phyloP scores from a whole-genome alignment of 2,888 invertebrate species.

The Phytoseiulus persimilis region DNA sequence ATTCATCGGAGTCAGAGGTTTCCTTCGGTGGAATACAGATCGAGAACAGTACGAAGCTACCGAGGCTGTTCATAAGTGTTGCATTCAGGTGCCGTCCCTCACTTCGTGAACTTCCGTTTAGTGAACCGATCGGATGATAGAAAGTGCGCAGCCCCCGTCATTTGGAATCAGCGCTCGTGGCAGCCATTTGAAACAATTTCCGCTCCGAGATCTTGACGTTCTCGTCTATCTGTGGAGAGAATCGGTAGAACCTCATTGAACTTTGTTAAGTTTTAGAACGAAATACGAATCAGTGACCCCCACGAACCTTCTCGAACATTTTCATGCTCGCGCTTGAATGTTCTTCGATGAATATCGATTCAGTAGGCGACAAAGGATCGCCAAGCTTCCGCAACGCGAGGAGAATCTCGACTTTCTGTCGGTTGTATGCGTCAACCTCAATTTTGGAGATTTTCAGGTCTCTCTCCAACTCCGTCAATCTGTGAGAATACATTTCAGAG shows the following conservation, averaged over 20 bases:
- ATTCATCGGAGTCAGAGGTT: no score
- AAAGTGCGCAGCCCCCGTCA: background rate
- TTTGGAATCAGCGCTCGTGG: background rate
- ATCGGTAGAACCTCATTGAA: no score
- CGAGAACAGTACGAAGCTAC: no score
- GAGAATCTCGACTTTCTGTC: constrained; percentile 56
- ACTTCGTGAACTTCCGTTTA: background rate
- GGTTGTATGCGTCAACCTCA: constrained; percentile 52
- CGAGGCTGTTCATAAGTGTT: no score
- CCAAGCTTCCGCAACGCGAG: constrained; percentile 53
- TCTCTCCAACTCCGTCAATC: constrained; percentile 52
- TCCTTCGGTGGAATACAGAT: no score
- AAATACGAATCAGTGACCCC: background rate
- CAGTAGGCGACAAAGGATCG: constrained; percentile 50
- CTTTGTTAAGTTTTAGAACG: no score
- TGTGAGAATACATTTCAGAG: no score
- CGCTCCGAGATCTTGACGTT: constrained; percentile 15
- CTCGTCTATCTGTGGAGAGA: background rate
- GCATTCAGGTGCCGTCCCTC: no score
- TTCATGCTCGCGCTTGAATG: constrained; percentile 51
- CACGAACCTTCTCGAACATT: constrained; percentile 52
- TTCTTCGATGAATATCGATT: constrained; percentile 51
- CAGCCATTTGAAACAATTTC: background rate
- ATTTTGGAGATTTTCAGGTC: constrained; percentile 60
- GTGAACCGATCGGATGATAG: background rate